These are phyloP conservation scores for Agrypnus murinus DNA, from an alignment of 2,888 invertebrate species.

Conservation along the genomic window DNA sequence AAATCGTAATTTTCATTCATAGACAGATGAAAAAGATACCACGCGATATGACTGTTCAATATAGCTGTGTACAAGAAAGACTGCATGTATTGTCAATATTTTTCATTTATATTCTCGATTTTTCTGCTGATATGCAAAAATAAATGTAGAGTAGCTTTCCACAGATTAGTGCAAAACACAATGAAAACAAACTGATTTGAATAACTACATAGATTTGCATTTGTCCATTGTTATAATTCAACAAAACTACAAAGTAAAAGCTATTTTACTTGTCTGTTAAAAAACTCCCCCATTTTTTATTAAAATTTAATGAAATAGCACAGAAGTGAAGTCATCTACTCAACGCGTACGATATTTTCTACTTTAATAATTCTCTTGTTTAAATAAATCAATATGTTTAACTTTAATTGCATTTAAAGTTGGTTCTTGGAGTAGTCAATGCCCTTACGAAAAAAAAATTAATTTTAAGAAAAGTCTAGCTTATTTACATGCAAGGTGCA, in stretches of 20 bases:
- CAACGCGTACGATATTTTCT: too few relatives aligned
- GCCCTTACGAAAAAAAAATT: too few relatives aligned
- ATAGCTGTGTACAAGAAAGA: conserved; percentile 2
- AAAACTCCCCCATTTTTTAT: conserved; percentile 20
- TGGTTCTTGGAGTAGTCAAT: too few relatives aligned
- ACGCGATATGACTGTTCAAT: conserved; percentile 14
- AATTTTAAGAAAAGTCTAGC: too few relatives aligned
- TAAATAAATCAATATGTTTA: too few relatives aligned
- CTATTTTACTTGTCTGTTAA: conserved; percentile 21
- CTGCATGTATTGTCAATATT: conserved; percentile 22
- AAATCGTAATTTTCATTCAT: conserved; percentile 23
- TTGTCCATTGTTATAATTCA: conserved; percentile 21
- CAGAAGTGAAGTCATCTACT: too few relatives aligned
- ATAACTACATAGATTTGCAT: conserved; percentile 47
- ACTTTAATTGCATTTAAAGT: too few relatives aligned
- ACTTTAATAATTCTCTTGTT: too few relatives aligned
- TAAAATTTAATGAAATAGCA: too few relatives aligned
- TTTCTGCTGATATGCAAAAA: conserved; percentile 13
- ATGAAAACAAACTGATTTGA: conserved; percentile 50
- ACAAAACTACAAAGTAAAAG: conserved; percentile 22
- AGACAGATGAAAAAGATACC: conserved; percentile 29
- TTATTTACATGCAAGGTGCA: too few relatives aligned
- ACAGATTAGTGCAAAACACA: conserved; percentile 22
- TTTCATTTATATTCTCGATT: conserved; percentile 11
- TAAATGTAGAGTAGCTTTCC: conserved; percentile 27